Conservation (phyloP, 92 coral and sea anemone genomes). For the Zoanthus gigantus region DNA sequence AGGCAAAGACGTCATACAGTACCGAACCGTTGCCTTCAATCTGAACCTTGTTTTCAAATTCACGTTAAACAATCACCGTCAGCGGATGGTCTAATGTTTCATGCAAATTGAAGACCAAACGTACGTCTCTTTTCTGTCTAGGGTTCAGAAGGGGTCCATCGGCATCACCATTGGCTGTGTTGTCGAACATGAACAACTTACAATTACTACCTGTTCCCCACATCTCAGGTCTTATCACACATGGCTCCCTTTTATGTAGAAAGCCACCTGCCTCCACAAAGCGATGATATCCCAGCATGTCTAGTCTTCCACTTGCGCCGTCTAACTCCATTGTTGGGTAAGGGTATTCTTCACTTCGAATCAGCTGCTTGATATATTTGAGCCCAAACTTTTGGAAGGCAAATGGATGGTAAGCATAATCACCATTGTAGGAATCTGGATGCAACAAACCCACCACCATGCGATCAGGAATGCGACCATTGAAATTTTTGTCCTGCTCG, state of each 20-base stretch:
- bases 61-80: no score
- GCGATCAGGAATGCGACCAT: no score
- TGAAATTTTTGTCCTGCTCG: no score
- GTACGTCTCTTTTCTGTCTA: no score
- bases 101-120: not conserved
- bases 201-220: slow-evolving; percentile 14
- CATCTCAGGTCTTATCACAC: not conserved
- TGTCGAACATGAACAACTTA: no score
- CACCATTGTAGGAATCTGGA: slow-evolving; percentile 13
- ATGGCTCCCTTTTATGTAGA: not conserved
- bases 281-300: slow-evolving; percentile 8
- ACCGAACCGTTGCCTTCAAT: no score
- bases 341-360: slow-evolving; percentile 41
- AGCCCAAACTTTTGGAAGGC: not conserved
- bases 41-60: no score
- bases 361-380: not conserved
- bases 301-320: not conserved
- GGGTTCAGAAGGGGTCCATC: no score
- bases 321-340: slow-evolving; percentile 1
- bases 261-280: slow-evolving; percentile 9
- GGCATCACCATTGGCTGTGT: no score
- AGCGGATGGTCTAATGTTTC: not conserved
- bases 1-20: no score
- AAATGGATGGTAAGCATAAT: no score
- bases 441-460: slow-evolving; percentile 5